Evolutionary conservation across 2,888 invertebrate species (phyloP), one percentile per base, ranked within the genome.

Genomic region (Ellobium chinense): DNA sequence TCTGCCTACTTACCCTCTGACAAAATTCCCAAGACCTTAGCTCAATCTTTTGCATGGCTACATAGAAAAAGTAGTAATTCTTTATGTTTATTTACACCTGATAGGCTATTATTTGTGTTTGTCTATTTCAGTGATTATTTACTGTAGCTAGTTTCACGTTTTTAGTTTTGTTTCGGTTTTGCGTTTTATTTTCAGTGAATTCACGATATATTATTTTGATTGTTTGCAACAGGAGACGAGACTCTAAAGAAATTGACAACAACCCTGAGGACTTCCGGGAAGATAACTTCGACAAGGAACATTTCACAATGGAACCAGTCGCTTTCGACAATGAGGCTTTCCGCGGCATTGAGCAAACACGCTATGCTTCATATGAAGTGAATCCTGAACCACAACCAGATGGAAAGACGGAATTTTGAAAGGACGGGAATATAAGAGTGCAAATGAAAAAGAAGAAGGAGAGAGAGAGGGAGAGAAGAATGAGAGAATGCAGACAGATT

Each of bases 311-410:
- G 37, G 76, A 81, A 29, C 84, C 84, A 21, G 75, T 75, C 39
- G 78, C 78, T 21, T 84, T 81, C 74, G 84, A 84, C 18, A 84
- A 84, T 63, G 81, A 81, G 14, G 81, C 79, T 7, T 84, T 81
- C 60, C 39, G 31, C 37, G 68, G 58, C 2, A 39, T 74, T 27
- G 80, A 80, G 12, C 14, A 31, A 21, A 65, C 74, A 34, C 65
- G n/a, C n/a, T 5, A 62, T 21, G 80, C 56, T 21, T 39, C 36
- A 31, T 78, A 78, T 73, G 78, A 74, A 29, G 84, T 75, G n/a
- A 78, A 82, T 36, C 62, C 66, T 0, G 74, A 77, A 1, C 58
- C 31, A 29, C 68, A 77, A 1, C 58, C 31, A 29, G 31, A 72
- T 34, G 76, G 70, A 0, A 80, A 68, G 46, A 76, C 63, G 27